Conservation (phyloP, 2,113 vertebrate genomes). For the Craseonycteris thonglongyai region DNA sequence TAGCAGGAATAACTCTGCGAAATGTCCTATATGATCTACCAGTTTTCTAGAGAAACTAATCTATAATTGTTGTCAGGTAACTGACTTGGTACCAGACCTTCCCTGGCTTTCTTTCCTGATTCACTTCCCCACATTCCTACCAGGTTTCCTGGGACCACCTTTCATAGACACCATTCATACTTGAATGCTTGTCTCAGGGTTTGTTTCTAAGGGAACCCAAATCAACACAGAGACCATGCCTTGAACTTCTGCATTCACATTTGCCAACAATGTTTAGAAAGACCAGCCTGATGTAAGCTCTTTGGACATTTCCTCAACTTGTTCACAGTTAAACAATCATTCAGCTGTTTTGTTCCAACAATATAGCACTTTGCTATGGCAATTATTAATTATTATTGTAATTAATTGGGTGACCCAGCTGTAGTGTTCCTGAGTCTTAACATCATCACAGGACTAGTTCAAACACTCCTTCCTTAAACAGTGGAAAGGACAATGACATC, state of each 20-base stretch:
- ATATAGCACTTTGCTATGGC: neutral
- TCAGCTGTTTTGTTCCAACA: neutral
- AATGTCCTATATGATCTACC: neutral
- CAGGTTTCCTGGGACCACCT: neutral
- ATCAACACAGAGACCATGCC: neutral
- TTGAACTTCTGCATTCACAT: neutral
- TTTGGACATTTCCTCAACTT: neutral
- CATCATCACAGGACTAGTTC: neutral
- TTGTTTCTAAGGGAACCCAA: neutral
- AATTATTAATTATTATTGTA: neutral
- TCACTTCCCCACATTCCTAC: neutral
- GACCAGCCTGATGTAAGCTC: neutral
- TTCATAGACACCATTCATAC: neutral
- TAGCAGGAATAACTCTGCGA: neutral
- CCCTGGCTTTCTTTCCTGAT: neutral
- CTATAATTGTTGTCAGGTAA: neutral
- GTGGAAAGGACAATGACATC: neutral
- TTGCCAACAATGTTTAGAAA: neutral
- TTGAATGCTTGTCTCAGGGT: neutral
- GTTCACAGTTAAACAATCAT: neutral
- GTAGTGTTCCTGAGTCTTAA: neutral
- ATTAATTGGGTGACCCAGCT: neutral
- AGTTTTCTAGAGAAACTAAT: neutral
- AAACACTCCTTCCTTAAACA: neutral
- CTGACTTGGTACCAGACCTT: neutral